Base-by-base conservation (phyloP, 53 echinoderm and acorn worm species). In the Stichopus horrens region DNA sequence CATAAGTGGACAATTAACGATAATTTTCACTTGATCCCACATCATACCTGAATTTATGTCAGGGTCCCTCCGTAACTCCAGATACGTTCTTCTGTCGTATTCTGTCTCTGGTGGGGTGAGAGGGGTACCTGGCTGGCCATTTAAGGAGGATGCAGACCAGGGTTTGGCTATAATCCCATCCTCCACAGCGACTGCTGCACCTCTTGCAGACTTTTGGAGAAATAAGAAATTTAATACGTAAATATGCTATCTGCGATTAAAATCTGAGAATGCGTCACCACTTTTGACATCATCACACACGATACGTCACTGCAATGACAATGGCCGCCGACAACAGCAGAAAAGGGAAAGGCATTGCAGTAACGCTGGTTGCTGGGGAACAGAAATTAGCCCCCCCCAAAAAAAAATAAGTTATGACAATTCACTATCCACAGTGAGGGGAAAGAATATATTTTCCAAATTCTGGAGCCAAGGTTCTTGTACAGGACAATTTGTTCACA, bases 21-120 rank as follows among this genome's bases (percentile, higher is more conserved):
- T 37, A 37, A 37, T 37, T 37, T 37, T 37, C 37, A 37, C 37
- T 37, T 1, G 37, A 37, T 0, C 37, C 37, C 37, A 37, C 37
- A 37, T 37, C 18, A 4, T 16, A 71, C 71, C 71, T 71, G 71
- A 71, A 13, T 71, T 18, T 4, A 71, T 7, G 19, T 71, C 71
- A n/a, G 71, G n/a, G 7, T 71, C 71, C 14, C 37, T 37, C 37
- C 37, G 37, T 37, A 71, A 8, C 8, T 52, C 77, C 5, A 76
- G 7, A 54, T 53, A 76, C 77, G 37, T 76, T 51, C 52, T 85
- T 21, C 71, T 22, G 52, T 85, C 85, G 5, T 65, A 57, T 18
- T 68, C 85, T 53, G 67, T 85, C 85, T 85, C 63, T 6, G 85
- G 85, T 6, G 85, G 85, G 5, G 85, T 85, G 4, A 85, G 85